Conservation (phyloP, 2,888 invertebrate genomes). For the Zeuzera pyrina region DNA sequence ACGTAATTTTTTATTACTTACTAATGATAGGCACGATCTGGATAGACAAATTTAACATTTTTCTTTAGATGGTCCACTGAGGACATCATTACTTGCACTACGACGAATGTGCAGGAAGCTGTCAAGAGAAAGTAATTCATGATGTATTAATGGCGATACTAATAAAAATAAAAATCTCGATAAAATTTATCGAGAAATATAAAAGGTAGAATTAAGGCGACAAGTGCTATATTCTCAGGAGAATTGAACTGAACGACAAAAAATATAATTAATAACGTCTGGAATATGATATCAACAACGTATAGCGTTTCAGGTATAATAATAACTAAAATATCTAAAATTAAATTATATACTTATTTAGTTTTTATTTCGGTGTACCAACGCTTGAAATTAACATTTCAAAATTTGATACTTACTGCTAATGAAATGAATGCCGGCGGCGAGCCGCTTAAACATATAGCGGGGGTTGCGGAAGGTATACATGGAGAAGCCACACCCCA, state of each 20-base stretch:
- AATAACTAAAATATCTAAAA: not conserved
- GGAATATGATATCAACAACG: too few species aligned
- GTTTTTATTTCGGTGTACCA: not conserved
- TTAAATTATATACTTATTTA: not conserved
- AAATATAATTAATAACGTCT: too few species aligned
- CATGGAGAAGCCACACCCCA: conserved; percentile 86
- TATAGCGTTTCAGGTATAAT: too few species aligned
- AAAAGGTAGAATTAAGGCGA: too few species aligned
- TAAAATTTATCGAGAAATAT: too few species aligned
- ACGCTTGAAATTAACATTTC: not conserved
- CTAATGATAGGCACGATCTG: conserved; percentile 75
- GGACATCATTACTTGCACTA: conserved; percentile 85
- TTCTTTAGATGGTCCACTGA: conserved; percentile 80
- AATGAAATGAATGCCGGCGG: conserved; percentile 88
- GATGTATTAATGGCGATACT: too few species aligned
- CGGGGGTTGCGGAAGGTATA: conserved; percentile 89
- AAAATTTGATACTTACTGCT: conserved; percentile 73
- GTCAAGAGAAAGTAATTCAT: too few species aligned
- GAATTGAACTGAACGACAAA: too few species aligned
- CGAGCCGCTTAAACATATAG: conserved; percentile 91
- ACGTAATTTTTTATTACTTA: too few species aligned
- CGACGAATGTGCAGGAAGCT: conserved; percentile 86
- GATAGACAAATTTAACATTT: conserved; percentile 77
- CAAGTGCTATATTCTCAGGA: too few species aligned
- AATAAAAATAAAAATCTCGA: too few species aligned